Evolutionary conservation across 2,888 invertebrate species (phyloP).

Genomic region (Tillus elongatus): DNA sequence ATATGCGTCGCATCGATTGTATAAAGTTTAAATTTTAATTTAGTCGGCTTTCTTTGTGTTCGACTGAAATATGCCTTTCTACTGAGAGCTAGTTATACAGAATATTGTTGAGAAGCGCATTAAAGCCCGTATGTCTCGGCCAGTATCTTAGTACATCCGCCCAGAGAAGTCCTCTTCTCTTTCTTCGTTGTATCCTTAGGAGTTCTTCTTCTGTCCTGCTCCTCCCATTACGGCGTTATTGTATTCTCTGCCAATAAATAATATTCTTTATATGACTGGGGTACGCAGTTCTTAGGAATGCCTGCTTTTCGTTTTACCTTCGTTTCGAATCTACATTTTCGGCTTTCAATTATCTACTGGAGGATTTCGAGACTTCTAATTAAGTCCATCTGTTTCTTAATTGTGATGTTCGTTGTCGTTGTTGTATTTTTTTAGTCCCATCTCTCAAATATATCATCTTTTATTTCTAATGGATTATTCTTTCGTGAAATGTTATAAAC

Average conservation of each 20-base stretch:
- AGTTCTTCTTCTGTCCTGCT: slow-evolving; percentile 23
- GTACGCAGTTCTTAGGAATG: slow-evolving; percentile 25
- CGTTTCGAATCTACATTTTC: slow-evolving; percentile 29
- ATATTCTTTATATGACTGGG: slow-evolving; percentile 42
- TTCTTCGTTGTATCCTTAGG: slow-evolving; percentile 7
- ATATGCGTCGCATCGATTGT: slow-evolving; percentile 32
- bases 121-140: slow-evolving; percentile 32
- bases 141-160: slow-evolving; percentile 26
- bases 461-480: no score
- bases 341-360: slow-evolving; percentile 33
- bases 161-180: slow-evolving; percentile 19
- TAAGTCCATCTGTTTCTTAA: slow-evolving; percentile 37
- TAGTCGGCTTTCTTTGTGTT: slow-evolving; percentile 35
- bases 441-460: no score
- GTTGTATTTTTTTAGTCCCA: no score
- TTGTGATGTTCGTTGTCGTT: slow-evolving; percentile 27
- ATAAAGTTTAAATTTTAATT: slow-evolving; percentile 35
- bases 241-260: slow-evolving; percentile 42
- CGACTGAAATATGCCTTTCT: slow-evolving; percentile 28
- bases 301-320: slow-evolving; percentile 21
- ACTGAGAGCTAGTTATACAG: slow-evolving; percentile 33
- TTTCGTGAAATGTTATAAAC: no score
- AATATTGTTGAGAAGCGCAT: slow-evolving; percentile 34
- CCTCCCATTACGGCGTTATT: slow-evolving; percentile 40
- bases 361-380: slow-evolving; percentile 34